phyloP scores from a whole-genome alignment of 2,797 vertebrate species.

The Neosilurus hyrtlii region DNA sequence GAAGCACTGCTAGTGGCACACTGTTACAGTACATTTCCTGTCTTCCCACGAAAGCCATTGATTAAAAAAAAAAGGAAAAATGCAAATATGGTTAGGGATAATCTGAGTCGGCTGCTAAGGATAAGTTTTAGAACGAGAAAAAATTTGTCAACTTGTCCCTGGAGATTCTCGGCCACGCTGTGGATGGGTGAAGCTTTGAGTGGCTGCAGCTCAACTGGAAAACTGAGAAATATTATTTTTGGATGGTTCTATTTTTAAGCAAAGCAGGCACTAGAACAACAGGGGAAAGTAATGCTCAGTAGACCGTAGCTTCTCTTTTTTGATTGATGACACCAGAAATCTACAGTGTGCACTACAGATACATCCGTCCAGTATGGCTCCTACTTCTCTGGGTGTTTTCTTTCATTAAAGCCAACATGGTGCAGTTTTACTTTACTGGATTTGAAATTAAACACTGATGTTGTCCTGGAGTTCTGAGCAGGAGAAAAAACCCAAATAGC shows the following conservation, averaged over 20 bases:
- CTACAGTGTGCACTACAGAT: not conserved
- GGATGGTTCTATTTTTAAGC: not conserved
- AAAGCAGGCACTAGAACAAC: not conserved
- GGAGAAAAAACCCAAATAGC: not conserved
- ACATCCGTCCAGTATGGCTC: not conserved
- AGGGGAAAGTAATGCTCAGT: not conserved
- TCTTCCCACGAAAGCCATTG: conserved; percentile 7
- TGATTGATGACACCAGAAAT: conserved; percentile 14
- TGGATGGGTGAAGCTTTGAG: conserved; percentile 20
- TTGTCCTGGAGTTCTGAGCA: not conserved
- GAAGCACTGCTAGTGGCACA: not conserved
- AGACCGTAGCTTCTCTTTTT: not conserved
- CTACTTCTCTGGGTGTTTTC: not conserved
- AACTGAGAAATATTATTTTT: conserved; percentile 9
- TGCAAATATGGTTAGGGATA: not conserved
- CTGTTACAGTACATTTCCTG: conserved; percentile 22
- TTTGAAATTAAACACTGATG: not conserved
- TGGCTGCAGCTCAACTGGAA: conserved; percentile 22
- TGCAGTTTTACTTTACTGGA: not conserved
- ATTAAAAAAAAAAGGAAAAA: conserved; percentile 26
- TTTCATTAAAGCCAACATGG: not conserved
- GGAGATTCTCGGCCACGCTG: not conserved
- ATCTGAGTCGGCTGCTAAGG: conserved; percentile 9
- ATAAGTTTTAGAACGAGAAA: not conserved
- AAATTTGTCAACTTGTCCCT: not conserved